phyloP scores from a whole-genome alignment of 2,113 vertebrate genomes.

The Chlorodrepanis virens region DNA sequence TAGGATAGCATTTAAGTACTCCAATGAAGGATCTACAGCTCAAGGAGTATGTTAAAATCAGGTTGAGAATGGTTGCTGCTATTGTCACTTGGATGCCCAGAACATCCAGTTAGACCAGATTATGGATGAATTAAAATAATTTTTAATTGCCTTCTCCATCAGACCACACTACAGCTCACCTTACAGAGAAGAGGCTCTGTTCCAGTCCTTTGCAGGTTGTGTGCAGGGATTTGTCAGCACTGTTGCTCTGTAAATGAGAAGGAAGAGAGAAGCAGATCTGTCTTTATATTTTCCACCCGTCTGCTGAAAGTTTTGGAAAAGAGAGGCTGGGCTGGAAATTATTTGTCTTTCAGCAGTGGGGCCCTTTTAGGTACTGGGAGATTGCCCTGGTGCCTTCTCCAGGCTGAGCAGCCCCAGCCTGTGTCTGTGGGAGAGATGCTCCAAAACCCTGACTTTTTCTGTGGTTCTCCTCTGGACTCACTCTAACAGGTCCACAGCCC shows the following conservation, averaged over 20 bases:
- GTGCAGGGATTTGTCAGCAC: background rate
- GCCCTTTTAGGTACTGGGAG: too few relatives aligned
- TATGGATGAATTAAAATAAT: background rate
- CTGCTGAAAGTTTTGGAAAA: background rate
- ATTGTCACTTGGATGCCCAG: background rate
- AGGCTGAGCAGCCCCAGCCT: background rate
- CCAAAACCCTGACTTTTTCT: background rate
- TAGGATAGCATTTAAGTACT: background rate
- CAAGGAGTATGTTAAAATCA: background rate
- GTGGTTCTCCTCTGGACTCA: background rate
- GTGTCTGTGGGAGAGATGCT: background rate
- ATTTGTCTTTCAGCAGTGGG: background rate
- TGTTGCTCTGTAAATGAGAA: background rate
- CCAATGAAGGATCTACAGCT: background rate
- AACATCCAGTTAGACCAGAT: background rate
- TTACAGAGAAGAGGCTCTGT: background rate
- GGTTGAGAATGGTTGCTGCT: background rate
- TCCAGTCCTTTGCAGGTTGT: accelerated
- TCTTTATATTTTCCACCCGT: background rate
- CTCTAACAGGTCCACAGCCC: background rate
- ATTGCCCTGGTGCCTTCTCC: background rate
- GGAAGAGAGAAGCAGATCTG: background rate
- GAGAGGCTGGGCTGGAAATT: background rate
- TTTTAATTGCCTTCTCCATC: background rate
- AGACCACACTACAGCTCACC: background rate